phyloP scores from a whole-genome alignment of 2,888 invertebrate species.

The Capitulum mitella region DNA sequence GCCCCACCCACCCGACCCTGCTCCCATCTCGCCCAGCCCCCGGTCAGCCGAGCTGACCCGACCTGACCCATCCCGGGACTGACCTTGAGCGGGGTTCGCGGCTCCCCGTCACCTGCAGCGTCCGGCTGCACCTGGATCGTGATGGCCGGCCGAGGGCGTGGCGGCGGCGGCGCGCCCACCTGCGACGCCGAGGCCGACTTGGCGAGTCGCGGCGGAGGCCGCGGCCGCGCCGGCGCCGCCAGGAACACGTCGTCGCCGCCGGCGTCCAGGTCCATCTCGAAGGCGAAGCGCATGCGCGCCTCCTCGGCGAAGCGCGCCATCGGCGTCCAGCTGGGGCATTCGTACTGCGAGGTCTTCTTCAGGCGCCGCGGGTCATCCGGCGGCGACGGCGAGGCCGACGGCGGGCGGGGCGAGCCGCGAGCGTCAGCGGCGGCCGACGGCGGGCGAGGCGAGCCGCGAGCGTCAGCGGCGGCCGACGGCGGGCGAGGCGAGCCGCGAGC shows the following conservation, averaged over 20 bases:
- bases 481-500: too few relatives aligned
- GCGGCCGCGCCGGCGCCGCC: background rate
- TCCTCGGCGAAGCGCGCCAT: slow-evolving; percentile 33
- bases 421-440: too few relatives aligned
- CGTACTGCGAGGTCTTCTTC: slow-evolving; percentile 54
- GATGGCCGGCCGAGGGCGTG: background rate
- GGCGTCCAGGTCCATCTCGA: slow-evolving; percentile 54
- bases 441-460: too few relatives aligned
- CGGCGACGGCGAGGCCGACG: background rate
- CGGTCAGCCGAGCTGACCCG: too few relatives aligned
- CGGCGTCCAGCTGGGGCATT: slow-evolving; percentile 46
- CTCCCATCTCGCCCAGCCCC: too few relatives aligned
- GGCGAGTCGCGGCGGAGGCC: background rate
- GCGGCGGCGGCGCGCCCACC: background rate
- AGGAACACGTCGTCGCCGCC: slow-evolving; percentile 44
- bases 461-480: too few relatives aligned
- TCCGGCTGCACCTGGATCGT: background rate
- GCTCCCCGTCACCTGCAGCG: background rate
- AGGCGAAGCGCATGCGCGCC: slow-evolving; percentile 47
- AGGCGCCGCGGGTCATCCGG: slow-evolving; percentile 37
- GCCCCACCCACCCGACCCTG: too few relatives aligned
- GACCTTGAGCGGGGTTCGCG: slow-evolving; percentile 8
- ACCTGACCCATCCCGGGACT: too few relatives aligned
- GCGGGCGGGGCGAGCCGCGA: background rate
- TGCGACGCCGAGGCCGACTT: slow-evolving; percentile 16